Evolutionary conservation across 2,113 vertebrate genomes (phyloP).

Genomic region (Sus scrofa): DNA sequence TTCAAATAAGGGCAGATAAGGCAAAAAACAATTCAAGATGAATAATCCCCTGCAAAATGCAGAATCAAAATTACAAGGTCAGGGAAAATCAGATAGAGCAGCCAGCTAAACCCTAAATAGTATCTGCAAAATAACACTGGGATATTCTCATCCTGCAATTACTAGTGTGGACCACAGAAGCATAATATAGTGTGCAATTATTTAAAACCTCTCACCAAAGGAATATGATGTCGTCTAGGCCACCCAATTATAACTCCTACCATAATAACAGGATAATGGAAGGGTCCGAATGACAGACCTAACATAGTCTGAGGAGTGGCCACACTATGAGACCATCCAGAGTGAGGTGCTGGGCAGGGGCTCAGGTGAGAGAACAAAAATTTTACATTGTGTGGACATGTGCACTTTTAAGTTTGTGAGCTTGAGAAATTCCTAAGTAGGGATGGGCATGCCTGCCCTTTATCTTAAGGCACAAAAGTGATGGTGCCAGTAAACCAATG

Average conservation of each 20-base stretch:
- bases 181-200: background rate
- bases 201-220: background rate
- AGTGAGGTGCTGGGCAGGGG: background rate
- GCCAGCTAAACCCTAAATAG: background rate
- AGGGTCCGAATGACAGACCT: background rate
- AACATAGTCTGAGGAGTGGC: background rate
- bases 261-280: background rate
- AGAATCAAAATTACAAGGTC: background rate
- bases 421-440: background rate
- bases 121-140: background rate
- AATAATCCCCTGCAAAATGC: background rate
- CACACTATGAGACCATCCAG: background rate
- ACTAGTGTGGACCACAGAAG: background rate
- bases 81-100: background rate
- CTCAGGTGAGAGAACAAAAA: background rate
- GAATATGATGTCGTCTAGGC: background rate
- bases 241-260: background rate
- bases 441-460: background rate
- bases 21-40: background rate
- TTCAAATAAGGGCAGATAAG: background rate
- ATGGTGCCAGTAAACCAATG: background rate
- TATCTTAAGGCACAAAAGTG: background rate
- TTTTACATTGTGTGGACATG: background rate
- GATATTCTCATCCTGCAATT: background rate
- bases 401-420: background rate